Base-by-base conservation (phyloP, 2,113 vertebrate genomes). In the Pseudonaja textilis region DNA sequence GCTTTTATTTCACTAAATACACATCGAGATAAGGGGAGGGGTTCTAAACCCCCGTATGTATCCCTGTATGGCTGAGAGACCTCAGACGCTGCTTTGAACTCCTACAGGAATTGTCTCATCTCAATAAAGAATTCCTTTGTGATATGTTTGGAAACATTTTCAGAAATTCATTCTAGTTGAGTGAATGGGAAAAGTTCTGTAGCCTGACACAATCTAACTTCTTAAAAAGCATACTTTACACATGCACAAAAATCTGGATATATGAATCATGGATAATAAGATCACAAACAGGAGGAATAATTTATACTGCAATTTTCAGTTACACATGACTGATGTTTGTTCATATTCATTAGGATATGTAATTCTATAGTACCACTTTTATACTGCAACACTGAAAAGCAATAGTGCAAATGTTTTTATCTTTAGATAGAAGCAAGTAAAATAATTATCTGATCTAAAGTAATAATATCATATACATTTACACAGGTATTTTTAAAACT, bases 401-500 rank as follows among this genome's bases (percentile, higher is more conserved):
- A 52, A 54, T 42, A 86, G 2, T 45, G 29, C 12, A 85, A 91
- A 85, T 42, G 2, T 14, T 45, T 39, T 39, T 85, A 85, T 42
- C 1, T 85, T 81, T 81, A 74, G 47, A 9, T 52, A 23, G 5
- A 12, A 22, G 2, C 3, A 55, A 54, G 10, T 87, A 85, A 85
- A 50, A 87, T 47, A 87, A 87, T 87, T 56, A 6, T 56, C 8
- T 34, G 50, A 12, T 64, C 57, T 47, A 90, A 50, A 90, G 54
- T 14, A 89, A 4, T 88, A 34, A 47, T 34, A 88, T 8, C 81
- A 85, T 87, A 87, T 26, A 26, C 3, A 25, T 87, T 26, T 25
- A 85, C 23, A 25, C 9, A 61, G 1, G 56, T 12, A 54, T 54
- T 94, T 90, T 93, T 55, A 94, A 39, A 94, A 29, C 45, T 74